phyloP scores from a whole-genome alignment of 2,797 vertebrate genomes.

The Loris lydekkerianus region DNA sequence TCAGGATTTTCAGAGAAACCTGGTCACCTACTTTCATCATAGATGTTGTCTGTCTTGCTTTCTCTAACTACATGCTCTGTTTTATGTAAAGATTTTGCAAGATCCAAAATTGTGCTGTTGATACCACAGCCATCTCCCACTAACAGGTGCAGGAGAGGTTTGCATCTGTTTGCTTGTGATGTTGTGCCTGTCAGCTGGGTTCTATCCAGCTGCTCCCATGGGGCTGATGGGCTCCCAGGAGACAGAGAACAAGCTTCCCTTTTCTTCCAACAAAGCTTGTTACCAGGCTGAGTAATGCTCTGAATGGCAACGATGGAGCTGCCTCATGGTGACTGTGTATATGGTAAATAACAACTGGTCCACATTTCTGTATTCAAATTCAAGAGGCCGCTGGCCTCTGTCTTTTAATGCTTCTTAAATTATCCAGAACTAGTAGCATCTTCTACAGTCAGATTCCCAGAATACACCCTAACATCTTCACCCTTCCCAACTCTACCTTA shows the following conservation, averaged over 20 bases:
- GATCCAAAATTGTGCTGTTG: not conserved
- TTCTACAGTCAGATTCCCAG: not conserved
- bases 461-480: not conserved
- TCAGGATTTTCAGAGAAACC: not conserved
- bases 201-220: not conserved
- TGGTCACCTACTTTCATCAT: not conserved
- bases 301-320: not conserved
- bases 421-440: slow-evolving; percentile 39
- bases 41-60: not conserved
- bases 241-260: not conserved
- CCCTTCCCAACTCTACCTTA: not conserved
- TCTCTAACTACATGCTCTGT: not conserved
- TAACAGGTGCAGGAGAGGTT: not conserved
- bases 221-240: not conserved
- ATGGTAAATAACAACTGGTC: not conserved
- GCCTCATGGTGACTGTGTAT: not conserved
- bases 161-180: not conserved
- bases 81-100: slow-evolving; percentile 19
- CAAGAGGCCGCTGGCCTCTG: not conserved
- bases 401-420: not conserved
- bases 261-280: not conserved
- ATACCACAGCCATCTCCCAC: not conserved
- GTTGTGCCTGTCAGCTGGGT: not conserved
- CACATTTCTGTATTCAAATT: not conserved
- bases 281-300: not conserved